Base-by-base conservation (phyloP, 1,140 invertebrate species). In the Trachymyrmex cornetzi region DNA sequence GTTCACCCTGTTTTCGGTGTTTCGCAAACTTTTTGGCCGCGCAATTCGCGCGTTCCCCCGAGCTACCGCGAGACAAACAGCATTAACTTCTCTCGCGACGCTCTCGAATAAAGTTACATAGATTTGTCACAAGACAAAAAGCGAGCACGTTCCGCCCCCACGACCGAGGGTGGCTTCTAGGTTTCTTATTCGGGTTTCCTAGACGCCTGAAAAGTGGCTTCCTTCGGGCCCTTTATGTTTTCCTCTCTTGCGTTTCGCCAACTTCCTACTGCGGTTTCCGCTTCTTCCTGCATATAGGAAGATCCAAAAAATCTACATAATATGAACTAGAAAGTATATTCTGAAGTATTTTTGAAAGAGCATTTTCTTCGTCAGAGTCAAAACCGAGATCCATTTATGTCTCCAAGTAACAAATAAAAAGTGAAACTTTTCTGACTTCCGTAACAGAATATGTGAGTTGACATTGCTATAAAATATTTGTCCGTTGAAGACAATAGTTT, bases 31-130 rank as follows among this genome's bases (percentile, higher is more conserved):
- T 85, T 66, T 77, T 64, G 48, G 59, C 30, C 24, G 50, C 19
- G 74, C 74, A 53, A 66, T 79, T 77, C 59, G 30, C 79, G 34
- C 79, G 22, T 69, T 67, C 57, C 67, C 48, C 14, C 72, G 66
- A 59, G 59, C 57, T 66, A 75, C 57, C 66, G 59, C 67, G 63
- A 88, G 85, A 88, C 87, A 88, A 88, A 88, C 69, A 88, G 87
- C 87, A 88, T 88, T 88, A 88, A 87, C 77, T 63, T 77, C 61
- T 44, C 66, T 81, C 69, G 57, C 48, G 50, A 22, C 69, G 30
- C 53, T 75, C 66, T 85, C 82, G 64, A 88, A 77, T 88, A 86
- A 88, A 88, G 87, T 88, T 88, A 61, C 79, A 77, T n/a, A 88
- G 88, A 79, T 89, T 85, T 88, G 81, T 89, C 74, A 77, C 71